phyloP scores from a whole-genome alignment of 2,888 invertebrate genomes.

The Cryptocheilus praepositus region DNA sequence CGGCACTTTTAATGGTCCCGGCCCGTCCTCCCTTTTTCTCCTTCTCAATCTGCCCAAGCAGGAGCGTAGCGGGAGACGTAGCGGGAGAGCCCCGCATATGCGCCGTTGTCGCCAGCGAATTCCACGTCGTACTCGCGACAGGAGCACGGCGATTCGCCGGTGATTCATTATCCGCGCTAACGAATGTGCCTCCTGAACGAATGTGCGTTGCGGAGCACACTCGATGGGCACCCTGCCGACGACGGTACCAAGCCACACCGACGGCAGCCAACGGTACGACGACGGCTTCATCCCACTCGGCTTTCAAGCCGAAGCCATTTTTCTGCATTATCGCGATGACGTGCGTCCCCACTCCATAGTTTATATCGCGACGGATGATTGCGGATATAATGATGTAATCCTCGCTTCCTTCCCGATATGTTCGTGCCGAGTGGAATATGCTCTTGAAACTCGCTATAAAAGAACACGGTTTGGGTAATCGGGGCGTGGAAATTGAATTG shows the following conservation, averaged over 20 bases:
- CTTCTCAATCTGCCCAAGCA: conserved; percentile 9
- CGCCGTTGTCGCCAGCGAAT: conserved; percentile 28
- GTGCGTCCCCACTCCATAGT: conserved; percentile 60
- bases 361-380: conserved; percentile 57
- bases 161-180: conserved; percentile 69
- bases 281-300: conserved; percentile 59
- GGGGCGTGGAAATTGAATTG: neutral
- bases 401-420: conserved; percentile 24
- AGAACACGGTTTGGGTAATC: neutral
- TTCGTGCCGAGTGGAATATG: neutral
- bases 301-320: conserved; percentile 57
- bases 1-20: conserved; percentile 41
- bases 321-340: conserved; percentile 69
- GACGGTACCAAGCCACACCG: conserved; percentile 41
- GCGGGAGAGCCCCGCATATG: conserved; percentile 20
- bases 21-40: conserved; percentile 9
- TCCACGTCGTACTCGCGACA: conserved; percentile 38
- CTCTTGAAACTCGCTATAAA: neutral
- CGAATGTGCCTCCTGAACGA: conserved; percentile 55
- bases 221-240: conserved; percentile 12
- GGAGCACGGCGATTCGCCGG: conserved; percentile 48
- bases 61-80: conserved; percentile 34
- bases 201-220: conserved; percentile 13
- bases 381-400: conserved; percentile 65
- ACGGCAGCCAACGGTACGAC: conserved; percentile 53